Percentiles rank a stretch among this genome's conserved stretches.
Evolutionary conservation across 2,797 vertebrate species (phyloP).

Genomic region (Tadarida brasiliensis): DNA sequence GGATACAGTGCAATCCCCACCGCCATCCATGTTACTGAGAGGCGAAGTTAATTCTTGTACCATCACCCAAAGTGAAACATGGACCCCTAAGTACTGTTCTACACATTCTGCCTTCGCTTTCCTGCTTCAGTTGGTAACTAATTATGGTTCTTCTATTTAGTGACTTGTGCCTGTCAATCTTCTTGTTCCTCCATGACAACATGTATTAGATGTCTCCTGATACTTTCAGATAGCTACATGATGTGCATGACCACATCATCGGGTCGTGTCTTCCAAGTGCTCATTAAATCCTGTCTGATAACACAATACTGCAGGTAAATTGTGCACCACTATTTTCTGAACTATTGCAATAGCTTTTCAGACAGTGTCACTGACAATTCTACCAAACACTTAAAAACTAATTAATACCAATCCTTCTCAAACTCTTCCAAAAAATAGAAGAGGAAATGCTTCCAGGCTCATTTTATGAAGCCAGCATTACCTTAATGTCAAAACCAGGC

Average conservation of each 20-base stretch:
- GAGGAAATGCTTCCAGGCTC: neutral
- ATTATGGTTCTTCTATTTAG: accelerated
- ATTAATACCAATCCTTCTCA: neutral
- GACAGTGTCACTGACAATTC: too few species aligned
- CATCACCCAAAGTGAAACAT: accelerated
- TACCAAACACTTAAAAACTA: neutral
- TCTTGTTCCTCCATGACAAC: too few species aligned
- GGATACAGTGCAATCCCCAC: accelerated
- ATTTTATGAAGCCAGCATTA: too few species aligned
- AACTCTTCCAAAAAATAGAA: neutral
- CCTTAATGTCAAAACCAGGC: neutral
- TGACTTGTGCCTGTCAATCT: neutral
- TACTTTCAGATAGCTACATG: neutral
- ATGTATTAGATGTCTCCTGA: accelerated
- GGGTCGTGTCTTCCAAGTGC: accelerated
- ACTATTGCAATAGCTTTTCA: accelerated
- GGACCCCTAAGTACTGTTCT: accelerated
- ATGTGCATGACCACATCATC: accelerated
- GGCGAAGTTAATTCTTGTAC: accelerated
- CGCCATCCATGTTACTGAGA: accelerated
- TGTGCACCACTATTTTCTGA: accelerated
- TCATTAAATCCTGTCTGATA: accelerated
- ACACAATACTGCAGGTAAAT: accelerated
- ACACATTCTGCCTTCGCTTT: accelerated
- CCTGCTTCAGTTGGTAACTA: neutral